A percentile compares a stretch with the other conserved stretches of the same genome.
These are phyloP conservation scores for Ciconia nigra DNA, from an alignment of 2,797 vertebrate genomes.

Conservation along the genomic window DNA sequence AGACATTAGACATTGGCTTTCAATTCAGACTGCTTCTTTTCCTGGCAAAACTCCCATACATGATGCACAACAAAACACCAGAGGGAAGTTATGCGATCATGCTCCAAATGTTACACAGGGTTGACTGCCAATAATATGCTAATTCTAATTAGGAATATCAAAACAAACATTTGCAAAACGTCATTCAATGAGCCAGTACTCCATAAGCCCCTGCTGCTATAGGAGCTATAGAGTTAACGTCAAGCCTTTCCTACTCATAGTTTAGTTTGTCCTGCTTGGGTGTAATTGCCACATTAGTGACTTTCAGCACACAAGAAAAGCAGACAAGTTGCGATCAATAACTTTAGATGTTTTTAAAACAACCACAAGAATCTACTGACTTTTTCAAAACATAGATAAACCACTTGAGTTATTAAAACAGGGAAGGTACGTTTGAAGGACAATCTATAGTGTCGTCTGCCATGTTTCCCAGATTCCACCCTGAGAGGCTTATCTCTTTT, in stretches of 20 bases:
- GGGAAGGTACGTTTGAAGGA: not conserved
- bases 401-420: not conserved
- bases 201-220: not conserved
- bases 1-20: not conserved
- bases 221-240: not conserved
- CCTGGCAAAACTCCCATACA: not conserved
- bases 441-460: not conserved
- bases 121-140: not conserved
- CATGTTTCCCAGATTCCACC: not conserved
- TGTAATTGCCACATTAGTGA: not conserved
- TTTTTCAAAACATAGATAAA: not conserved
- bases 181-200: not conserved
- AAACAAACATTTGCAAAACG: constrained; percentile 18
- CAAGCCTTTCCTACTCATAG: not conserved
- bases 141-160: constrained; percentile 28
- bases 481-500: not conserved
- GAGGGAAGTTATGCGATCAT: not conserved
- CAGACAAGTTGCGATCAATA: not conserved
- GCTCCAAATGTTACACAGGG: not conserved
- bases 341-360: not conserved
- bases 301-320: not conserved
- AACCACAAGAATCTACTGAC: not conserved
- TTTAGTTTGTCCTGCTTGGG: not conserved
- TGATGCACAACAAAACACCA: not conserved
- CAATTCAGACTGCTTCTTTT: not conserved